Percentiles rank a stretch among this genome's conserved stretches.
These are phyloP conservation scores for Nephila pilipes DNA, from an alignment of 1,140 invertebrate species.

Conservation along the genomic window DNA sequence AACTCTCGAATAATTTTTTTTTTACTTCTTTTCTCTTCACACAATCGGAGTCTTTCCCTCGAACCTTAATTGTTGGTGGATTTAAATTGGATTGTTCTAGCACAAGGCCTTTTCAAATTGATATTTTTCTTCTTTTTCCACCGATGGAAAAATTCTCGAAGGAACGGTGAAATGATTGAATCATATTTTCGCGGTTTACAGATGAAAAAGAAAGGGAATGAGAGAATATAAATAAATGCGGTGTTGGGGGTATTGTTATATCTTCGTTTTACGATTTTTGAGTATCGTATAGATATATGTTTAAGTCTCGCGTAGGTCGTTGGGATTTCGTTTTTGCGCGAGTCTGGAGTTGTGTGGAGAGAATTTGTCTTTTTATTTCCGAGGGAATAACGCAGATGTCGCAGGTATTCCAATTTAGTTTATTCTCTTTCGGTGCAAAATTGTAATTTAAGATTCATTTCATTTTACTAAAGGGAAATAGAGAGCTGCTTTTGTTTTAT, in stretches of 20 bases:
- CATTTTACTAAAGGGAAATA: neutral
- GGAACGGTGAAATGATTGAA: constrained; percentile 62
- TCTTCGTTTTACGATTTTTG: constrained; percentile 13
- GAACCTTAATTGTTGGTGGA: constrained; percentile 59
- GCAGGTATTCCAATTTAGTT: constrained; percentile 32
- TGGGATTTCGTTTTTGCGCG: neutral
- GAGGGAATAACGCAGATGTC: constrained; percentile 3
- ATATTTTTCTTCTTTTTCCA: neutral
- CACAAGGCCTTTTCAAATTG: constrained; percentile 17
- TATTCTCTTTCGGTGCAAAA: neutral
- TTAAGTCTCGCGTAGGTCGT: neutral
- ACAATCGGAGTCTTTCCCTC: neutral
- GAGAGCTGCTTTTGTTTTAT: neutral
- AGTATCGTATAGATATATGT: neutral
- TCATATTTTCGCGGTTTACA: constrained; percentile 72
- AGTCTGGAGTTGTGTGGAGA: neutral
- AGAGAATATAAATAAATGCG: constrained; percentile 34
- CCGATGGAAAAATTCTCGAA: constrained; percentile 10
- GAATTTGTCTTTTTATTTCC: neutral
- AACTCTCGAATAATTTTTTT: neutral
- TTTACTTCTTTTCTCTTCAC: neutral
- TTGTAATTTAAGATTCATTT: constrained; percentile 38
- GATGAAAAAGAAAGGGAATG: neutral
- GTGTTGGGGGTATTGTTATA: constrained; percentile 15
- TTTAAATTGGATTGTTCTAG: constrained; percentile 70